Base-by-base conservation (phyloP, 2,113 vertebrate genomes). In the Hystrix cristata region DNA sequence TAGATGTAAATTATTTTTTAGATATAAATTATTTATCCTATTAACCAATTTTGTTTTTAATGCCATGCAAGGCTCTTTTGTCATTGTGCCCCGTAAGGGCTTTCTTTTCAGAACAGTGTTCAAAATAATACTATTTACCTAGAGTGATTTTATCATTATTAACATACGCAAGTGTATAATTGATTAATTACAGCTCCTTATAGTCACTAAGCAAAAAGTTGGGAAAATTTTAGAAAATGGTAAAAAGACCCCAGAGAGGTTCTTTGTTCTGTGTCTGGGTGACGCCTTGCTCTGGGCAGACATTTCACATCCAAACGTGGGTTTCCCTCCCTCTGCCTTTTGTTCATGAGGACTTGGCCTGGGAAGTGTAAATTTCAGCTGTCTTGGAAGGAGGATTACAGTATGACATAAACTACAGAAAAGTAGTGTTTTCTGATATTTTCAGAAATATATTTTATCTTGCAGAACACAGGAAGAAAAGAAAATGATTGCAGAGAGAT, bases 81-180 rank as follows among this genome's bases (percentile, higher is more conserved):
- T 51, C 62, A 74, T 76, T 95, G 8, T 79, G 65, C n/a, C 21
- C 3, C 29, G 31, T n/a, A 51, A 34, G 8, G 27, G n/a, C 46
- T 89, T 95, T 85, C 46, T 38, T 69, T 83, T 93, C 31, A 38
- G 78, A 83, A 91, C 19, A 43, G 7, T 71, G 31, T 85, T 89
- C 67, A 87, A 96, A 93, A 65, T 78, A 67, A 65, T 80, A 38
- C 13, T 12, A 60, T 83, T 82, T 72, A 57, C 23, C 38, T 60
- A 29, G 55, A 91, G 16, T 65, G 46, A 87, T 84, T 95, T 93
- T 96, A 91, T 93, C 27, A 62, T 91, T 81, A 86, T 72, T 76
- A 89, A 71, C 31, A 69, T 9, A 60, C n/a, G 84, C 18, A 51
- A 21, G 78, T 5, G 87, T 55, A 71, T 7, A 18, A 55, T 23